Evolutionary conservation across 2,888 invertebrate species (phyloP).

Genomic region (Dasypolia templi): DNA sequence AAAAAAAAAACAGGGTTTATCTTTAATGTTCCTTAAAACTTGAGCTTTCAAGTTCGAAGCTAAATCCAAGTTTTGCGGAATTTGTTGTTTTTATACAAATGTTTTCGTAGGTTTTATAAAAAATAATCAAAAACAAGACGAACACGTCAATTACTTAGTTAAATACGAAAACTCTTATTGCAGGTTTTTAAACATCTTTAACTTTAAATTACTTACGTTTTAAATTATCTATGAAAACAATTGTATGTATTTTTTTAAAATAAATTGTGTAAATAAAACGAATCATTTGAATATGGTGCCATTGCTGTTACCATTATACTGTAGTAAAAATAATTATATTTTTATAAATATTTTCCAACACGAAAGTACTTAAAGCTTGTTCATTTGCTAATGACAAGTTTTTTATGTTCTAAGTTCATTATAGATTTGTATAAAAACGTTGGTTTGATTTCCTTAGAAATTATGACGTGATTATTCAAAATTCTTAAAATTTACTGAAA

Average conservation of each 20-base stretch:
- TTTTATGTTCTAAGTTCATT: conserved; percentile 54
- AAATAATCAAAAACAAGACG: conserved; percentile 6
- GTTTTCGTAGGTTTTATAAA: conserved; percentile 57
- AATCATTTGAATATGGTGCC: conserved; percentile 80
- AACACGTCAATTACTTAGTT: conserved; percentile 23
- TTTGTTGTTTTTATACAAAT: conserved; percentile 62
- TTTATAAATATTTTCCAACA: conserved; percentile 72
- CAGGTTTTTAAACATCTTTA: not conserved
- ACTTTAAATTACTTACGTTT: not conserved
- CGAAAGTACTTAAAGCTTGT: conserved; percentile 67
- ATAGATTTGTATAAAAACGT: conserved; percentile 24
- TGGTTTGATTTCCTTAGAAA: conserved; percentile 7
- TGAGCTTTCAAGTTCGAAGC: conserved; percentile 51
- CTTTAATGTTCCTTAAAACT: conserved; percentile 66
- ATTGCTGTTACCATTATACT: conserved; percentile 86
- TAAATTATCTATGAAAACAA: conserved; percentile 43
- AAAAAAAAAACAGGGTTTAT: conserved; percentile 73
- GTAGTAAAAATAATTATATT: conserved; percentile 68
- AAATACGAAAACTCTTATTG: conserved; percentile 1
- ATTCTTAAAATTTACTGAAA: not conserved
- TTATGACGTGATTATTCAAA: conserved; percentile 20
- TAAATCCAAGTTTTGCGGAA: conserved; percentile 60
- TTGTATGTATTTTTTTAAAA: conserved; percentile 41
- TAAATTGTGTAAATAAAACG: conserved; percentile 55
- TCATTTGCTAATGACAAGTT: conserved; percentile 52